A percentile compares a stretch with the other conserved stretches of the same genome.
These are phyloP conservation scores for Etheostoma spectabile DNA, from an alignment of 2,113 vertebrate species.

Conservation along the genomic window DNA sequence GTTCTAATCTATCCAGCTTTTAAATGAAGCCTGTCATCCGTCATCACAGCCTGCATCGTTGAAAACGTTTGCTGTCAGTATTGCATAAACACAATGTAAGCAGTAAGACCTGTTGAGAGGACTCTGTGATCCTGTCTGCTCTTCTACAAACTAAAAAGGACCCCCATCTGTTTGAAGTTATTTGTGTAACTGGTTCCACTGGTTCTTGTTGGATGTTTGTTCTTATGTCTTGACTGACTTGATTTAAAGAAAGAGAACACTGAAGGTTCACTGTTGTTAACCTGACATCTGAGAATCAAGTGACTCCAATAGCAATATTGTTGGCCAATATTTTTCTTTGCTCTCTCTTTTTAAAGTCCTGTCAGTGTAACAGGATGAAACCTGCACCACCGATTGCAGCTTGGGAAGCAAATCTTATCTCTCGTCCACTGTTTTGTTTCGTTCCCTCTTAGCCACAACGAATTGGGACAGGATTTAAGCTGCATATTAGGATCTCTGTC, in stretches of 20 bases:
- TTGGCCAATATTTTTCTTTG: neutral
- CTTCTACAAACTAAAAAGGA: neutral
- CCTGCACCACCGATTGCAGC: slow-evolving; percentile 23
- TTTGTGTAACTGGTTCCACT: slow-evolving; percentile 41
- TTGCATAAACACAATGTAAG: slow-evolving; percentile 23
- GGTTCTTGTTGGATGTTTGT: neutral
- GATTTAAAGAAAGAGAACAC: slow-evolving; percentile 1
- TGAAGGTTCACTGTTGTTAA: neutral
- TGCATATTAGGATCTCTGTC: slow-evolving; percentile 31
- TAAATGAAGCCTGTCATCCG: neutral
- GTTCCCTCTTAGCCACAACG: slow-evolving; percentile 14
- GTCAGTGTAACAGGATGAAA: neutral
- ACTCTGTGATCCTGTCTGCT: neutral
- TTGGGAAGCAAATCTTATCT: slow-evolving; percentile 17
- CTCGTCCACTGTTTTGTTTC: neutral
- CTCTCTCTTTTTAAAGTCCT: neutral
- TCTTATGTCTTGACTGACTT: neutral
- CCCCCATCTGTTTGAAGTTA: neutral
- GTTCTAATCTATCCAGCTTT: neutral
- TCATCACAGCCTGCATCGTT: slow-evolving; percentile 1
- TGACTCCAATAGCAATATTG: slow-evolving; percentile 2
- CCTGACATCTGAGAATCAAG: neutral
- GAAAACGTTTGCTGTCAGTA: slow-evolving; percentile 13
- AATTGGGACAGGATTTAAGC: slow-evolving; percentile 54
- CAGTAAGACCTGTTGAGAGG: slow-evolving; percentile 12